A percentile compares a stretch with the other conserved stretches of the same genome.
These are phyloP conservation scores for Petrocephalus microphthalmus DNA, from an alignment of 2,113 vertebrate species.

Conservation along the genomic window DNA sequence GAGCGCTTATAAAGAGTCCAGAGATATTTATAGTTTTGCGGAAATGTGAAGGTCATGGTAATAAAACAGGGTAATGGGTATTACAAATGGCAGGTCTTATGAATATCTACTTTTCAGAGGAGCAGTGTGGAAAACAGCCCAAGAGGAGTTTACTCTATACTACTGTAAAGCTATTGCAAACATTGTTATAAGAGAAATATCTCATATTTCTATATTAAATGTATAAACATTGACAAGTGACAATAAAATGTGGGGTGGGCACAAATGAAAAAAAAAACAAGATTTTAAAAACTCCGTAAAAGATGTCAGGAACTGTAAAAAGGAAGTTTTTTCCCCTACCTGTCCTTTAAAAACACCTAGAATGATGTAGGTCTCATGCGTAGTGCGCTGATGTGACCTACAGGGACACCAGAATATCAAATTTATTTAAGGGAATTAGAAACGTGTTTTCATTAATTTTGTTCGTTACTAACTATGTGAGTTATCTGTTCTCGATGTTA, in stretches of 20 bases:
- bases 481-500: background rate
- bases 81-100: background rate
- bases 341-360: background rate
- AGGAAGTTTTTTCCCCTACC: background rate
- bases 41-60: background rate
- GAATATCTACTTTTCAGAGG: constrained; percentile 1
- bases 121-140: background rate
- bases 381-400: background rate
- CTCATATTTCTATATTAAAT: background rate
- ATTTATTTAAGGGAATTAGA: background rate
- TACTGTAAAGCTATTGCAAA: background rate
- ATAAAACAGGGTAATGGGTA: background rate
- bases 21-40: constrained; percentile 6
- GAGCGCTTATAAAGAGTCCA: background rate
- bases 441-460: background rate
- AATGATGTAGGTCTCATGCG: background rate
- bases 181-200: background rate
- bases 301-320: background rate
- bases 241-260: background rate
- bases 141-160: background rate
- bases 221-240: background rate
- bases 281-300: background rate
- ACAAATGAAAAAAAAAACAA: background rate
- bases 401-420: background rate
- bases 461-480: background rate